Evolutionary conservation across 23 tunicate genomes (phyloP).

Genomic region (Aplidium turbinatum): DNA sequence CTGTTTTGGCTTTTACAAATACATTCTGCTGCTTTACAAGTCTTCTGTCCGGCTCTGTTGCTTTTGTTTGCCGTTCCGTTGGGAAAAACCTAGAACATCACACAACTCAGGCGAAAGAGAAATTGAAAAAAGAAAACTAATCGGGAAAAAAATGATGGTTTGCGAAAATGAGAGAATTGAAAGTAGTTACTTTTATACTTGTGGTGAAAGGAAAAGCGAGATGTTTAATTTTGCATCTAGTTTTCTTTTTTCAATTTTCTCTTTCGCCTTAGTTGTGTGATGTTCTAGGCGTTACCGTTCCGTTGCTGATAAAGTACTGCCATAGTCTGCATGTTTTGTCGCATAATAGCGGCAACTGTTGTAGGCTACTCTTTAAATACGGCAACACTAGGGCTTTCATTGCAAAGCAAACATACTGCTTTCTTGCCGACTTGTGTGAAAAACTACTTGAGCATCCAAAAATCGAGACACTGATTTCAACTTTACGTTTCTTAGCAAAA

Average conservation of each 20-base stretch:
- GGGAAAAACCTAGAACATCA: too few relatives aligned
- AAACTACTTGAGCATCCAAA: slow-evolving; percentile 72
- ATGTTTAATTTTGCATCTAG: too few relatives aligned
- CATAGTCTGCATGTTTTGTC: slow-evolving; percentile 62
- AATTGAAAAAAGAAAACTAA: too few relatives aligned
- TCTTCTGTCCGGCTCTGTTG: slow-evolving; percentile 74
- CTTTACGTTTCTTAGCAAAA: slow-evolving; percentile 74
- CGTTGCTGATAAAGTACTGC: slow-evolving; percentile 68
- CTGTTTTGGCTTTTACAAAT: slow-evolving; percentile 63
- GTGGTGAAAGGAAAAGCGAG: too few relatives aligned
- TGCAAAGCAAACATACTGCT: slow-evolving; percentile 47
- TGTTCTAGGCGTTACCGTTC: too few relatives aligned
- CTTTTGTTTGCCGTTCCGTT: too few relatives aligned
- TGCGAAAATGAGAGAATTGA: too few relatives aligned
- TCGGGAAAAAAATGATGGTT: too few relatives aligned
- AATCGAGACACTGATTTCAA: slow-evolving; percentile 77
- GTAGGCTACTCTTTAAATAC: slow-evolving; percentile 71
- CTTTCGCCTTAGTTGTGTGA: too few relatives aligned
- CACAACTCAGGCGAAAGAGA: too few relatives aligned
- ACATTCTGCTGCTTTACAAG: slow-evolving; percentile 78
- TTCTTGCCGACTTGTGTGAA: slow-evolving; percentile 60
- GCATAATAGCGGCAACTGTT: slow-evolving; percentile 66
- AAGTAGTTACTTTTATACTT: too few relatives aligned
- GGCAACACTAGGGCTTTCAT: slow-evolving; percentile 59
- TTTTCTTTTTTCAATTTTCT: too few relatives aligned